Evolutionary conservation across 64 coral and sea anemone species (phyloP), one percentile per base, ranked within the genome.

Genomic region (Acropora tenuis): DNA sequence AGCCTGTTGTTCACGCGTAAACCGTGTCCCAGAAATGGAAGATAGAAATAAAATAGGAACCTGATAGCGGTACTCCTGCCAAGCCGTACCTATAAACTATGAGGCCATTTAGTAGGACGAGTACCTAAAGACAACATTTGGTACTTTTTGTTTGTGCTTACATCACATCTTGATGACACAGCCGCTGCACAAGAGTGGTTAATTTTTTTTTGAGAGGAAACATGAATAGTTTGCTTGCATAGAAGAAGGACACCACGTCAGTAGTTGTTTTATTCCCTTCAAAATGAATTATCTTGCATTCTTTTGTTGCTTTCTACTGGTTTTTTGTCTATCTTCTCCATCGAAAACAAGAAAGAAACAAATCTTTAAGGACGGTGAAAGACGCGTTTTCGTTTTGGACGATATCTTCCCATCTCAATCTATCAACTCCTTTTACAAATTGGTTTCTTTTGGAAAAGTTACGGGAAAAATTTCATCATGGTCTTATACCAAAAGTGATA

Each of bases 381-480:
- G 91, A 59, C 74, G 50, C 15, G 82, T 96, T 3, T 86, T 96
- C 11, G 76, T 96, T 5, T 60, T 93, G 1, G 95, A 96, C 42
- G 75, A 94, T 13, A 50, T 90, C 48, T 93, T 96, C n/a, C 57
- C 65, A 1, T 13, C 18, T 59, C 13, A 75, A 65, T 50, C 87
- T 13, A 1, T 96, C 3, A 13, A 59, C 18, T 73, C 84, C 1
- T 83, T 90, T 66, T 75, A 81, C 66, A 65, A 15, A 4, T 77
- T 96, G 48, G 88, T 90, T 2, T 82, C 88, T 2, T 76, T 10
- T 73, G 91, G 88, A 3, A 93, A 93, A 47, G 44, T 93, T 11
- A 16, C 79, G 50, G 95, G 91, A 2, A 93, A 90, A 47, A 17
- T 91, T 17, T 96, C 95, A 11, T 18, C 95, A 5, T 96, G 95